A percentile compares a stretch with the other conserved stretches of the same genome.
Conservation (phyloP, 2,797 vertebrate genomes). For the Epinephelus malabaricus region DNA sequence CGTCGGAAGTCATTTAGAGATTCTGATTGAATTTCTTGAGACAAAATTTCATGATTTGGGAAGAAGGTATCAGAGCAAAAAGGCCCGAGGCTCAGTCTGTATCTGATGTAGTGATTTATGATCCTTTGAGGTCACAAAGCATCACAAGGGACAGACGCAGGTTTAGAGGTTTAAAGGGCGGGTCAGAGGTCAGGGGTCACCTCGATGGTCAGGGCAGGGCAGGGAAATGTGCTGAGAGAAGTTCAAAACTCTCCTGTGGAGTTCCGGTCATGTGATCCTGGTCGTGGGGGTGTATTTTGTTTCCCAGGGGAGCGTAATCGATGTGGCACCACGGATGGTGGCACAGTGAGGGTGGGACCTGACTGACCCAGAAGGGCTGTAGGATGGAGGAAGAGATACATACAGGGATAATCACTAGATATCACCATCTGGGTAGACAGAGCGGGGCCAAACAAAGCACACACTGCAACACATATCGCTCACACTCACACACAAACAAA, state of each 20-base stretch:
- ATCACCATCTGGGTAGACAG: slow-evolving; percentile 73
- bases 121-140: slow-evolving; percentile 65
- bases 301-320: slow-evolving; percentile 49
- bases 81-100: slow-evolving; percentile 14
- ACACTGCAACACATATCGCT: slow-evolving; percentile 30
- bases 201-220: slow-evolving; percentile 39
- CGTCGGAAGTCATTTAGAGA: background rate
- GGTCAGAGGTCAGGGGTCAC: slow-evolving; percentile 69
- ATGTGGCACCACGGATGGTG: slow-evolving; percentile 64
- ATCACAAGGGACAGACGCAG: slow-evolving; percentile 61
- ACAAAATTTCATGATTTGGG: background rate
- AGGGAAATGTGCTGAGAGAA: slow-evolving; percentile 70
- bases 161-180: slow-evolving; percentile 56
- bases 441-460: slow-evolving; percentile 59
- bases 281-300: slow-evolving; percentile 33
- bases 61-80: slow-evolving; percentile 18
- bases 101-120: slow-evolving; percentile 77
- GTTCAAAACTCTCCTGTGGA: slow-evolving; percentile 70
- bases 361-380: slow-evolving; percentile 30
- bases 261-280: slow-evolving; percentile 49
- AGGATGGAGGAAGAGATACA: slow-evolving; percentile 48
- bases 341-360: slow-evolving; percentile 28
- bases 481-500: background rate
- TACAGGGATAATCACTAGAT: slow-evolving; percentile 65
- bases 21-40: background rate